Evolutionary conservation across 2,797 vertebrate genomes (phyloP).

Genomic region (Pogoniulus pusillus): DNA sequence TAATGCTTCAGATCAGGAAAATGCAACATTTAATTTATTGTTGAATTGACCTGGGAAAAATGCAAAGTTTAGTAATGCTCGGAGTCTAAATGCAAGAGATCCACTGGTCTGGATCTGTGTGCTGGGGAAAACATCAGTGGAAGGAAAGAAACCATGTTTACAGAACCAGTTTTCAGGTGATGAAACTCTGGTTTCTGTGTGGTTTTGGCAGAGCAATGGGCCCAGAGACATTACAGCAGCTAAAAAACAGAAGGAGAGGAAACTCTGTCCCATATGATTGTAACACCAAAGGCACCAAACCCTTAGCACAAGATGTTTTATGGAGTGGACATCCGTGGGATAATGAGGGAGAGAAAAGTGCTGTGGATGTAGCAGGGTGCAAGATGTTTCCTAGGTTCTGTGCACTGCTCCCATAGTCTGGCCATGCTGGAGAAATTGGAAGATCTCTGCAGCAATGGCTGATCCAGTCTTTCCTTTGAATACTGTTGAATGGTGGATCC

Average conservation of each 20-base stretch:
- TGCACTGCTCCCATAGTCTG: neutral
- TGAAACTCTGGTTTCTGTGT: neutral
- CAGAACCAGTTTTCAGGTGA: neutral
- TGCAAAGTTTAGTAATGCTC: neutral
- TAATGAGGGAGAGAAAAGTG: neutral
- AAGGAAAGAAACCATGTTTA: neutral
- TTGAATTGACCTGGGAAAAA: neutral
- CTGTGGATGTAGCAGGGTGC: neutral
- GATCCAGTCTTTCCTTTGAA: neutral
- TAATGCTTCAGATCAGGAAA: neutral
- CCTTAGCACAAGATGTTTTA: neutral
- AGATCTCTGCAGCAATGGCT: neutral
- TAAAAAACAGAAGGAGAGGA: neutral
- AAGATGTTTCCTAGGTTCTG: neutral
- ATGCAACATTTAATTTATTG: neutral
- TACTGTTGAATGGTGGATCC: neutral
- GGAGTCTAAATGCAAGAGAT: neutral
- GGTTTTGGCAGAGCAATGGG: neutral
- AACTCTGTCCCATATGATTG: neutral
- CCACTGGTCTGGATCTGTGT: neutral
- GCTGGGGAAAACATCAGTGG: neutral
- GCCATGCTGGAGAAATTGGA: neutral
- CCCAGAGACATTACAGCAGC: neutral
- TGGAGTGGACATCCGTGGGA: too few species aligned
- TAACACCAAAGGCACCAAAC: neutral